Conservation (phyloP, 2,113 vertebrate species). For the Xiphophorus maculatus region DNA sequence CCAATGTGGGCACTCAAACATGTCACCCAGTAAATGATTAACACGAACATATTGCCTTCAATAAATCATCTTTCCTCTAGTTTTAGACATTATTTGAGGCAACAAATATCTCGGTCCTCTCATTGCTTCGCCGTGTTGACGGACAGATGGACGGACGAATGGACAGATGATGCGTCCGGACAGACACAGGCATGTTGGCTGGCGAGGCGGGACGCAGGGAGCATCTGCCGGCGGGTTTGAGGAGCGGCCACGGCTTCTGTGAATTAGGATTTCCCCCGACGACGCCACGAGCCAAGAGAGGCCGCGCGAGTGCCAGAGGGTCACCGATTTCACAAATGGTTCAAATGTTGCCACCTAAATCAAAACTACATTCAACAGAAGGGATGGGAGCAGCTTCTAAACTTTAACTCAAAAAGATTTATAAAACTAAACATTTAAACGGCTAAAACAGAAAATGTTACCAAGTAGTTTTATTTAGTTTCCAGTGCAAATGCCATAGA, state of each 20-base stretch:
- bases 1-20: constrained; percentile 59
- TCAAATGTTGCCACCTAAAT: constrained; percentile 57
- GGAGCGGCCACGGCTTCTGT: constrained; percentile 71
- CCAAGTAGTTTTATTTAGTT: too few relatives aligned
- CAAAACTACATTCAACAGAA: neutral
- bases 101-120: constrained; percentile 2
- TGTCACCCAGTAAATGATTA: constrained; percentile 65
- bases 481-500: too few relatives aligned
- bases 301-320: constrained; percentile 55
- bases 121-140: constrained; percentile 28
- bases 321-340: constrained; percentile 54
- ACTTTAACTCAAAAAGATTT: neutral
- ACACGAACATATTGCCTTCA: constrained; percentile 66
- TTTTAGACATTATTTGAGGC: constrained; percentile 42
- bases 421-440: too few relatives aligned
- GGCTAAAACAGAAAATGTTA: too few relatives aligned
- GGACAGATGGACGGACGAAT: constrained; percentile 64
- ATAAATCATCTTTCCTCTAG: constrained; percentile 40
- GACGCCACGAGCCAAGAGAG: constrained; percentile 52
- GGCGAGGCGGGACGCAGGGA: constrained; percentile 64
- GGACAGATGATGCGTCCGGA: constrained; percentile 51
- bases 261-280: constrained; percentile 62
- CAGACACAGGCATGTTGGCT: constrained; percentile 59
- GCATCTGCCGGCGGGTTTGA: constrained; percentile 77
- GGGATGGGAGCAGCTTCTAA: neutral